Conservation (phyloP, 2,797 vertebrate species). For the Siniperca obscura region DNA sequence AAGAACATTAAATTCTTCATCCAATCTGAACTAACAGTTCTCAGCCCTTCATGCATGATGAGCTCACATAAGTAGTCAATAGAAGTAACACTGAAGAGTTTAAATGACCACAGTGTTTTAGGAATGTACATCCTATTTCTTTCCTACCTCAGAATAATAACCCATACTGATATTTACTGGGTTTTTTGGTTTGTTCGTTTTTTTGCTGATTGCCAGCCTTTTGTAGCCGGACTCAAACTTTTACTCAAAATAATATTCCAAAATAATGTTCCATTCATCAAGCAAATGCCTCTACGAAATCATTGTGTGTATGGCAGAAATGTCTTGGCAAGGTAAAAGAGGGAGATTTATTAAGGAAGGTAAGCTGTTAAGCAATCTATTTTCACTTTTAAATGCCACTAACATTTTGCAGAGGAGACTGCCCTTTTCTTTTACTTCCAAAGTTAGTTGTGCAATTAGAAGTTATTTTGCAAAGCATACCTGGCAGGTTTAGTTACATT, state of each 20-base stretch:
- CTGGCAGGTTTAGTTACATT: conserved; percentile 17
- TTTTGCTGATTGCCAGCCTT: background rate
- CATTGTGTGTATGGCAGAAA: conserved; percentile 13
- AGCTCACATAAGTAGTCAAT: conserved; percentile 4
- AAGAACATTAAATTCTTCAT: background rate
- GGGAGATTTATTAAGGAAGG: conserved; percentile 5
- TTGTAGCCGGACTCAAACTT: background rate
- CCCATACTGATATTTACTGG: conserved; percentile 1
- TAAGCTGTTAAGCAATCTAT: conserved; percentile 16
- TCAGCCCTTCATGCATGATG: background rate
- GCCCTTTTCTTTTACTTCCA: background rate
- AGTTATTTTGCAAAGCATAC: conserved; percentile 1
- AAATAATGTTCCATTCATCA: background rate
- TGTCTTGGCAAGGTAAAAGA: background rate
- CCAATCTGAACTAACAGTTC: background rate
- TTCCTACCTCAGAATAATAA: background rate
- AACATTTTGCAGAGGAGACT: conserved; percentile 15
- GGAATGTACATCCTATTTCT: background rate
- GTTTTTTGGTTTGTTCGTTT: background rate
- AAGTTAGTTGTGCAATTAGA: conserved; percentile 20
- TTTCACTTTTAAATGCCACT: conserved; percentile 43
- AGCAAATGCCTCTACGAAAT: background rate
- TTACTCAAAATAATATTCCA: background rate
- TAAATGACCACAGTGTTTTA: background rate
- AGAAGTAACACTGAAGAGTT: background rate